Percentiles rank a stretch among this genome's conserved stretches.
Conservation (phyloP, 1,140 invertebrate species). For the Drosophila sturtevanti region DNA sequence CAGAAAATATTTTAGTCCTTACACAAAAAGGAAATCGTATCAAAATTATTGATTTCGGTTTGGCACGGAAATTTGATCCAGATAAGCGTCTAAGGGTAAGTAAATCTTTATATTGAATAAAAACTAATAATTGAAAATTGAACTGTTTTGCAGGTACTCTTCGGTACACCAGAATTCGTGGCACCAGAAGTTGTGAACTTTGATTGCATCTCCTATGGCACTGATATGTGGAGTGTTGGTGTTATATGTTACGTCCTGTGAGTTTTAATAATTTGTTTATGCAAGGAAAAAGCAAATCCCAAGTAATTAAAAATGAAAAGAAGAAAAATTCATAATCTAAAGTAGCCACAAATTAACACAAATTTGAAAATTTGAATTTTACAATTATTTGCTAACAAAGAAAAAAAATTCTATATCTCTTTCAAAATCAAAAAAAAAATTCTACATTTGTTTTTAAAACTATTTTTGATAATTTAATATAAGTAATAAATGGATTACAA, state of each 20-base stretch:
- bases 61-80: conserved; percentile 96
- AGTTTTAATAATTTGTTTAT: conserved; percentile 84
- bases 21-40: conserved; percentile 97
- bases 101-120: neutral
- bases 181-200: conserved; percentile 99
- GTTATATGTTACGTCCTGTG: conserved; percentile 99
- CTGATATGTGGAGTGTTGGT: conserved; percentile 99
- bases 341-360: too few species aligned
- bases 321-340: too few species aligned
- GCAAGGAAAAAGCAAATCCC: neutral
- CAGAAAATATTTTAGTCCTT: conserved; percentile 98
- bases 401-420: too few species aligned
- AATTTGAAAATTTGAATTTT: too few species aligned
- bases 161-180: conserved; percentile 99
- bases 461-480: too few species aligned
- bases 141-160: conserved; percentile 87
- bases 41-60: conserved; percentile 98
- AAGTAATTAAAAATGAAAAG: too few species aligned
- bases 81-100: conserved; percentile 90
- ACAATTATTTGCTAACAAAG: too few species aligned
- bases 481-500: too few species aligned
- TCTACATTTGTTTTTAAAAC: too few species aligned
- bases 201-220: conserved; percentile 96
- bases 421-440: too few species aligned
- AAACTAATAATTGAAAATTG: neutral